Evolutionary conservation across 2,113 vertebrate species (phyloP).

Genomic region (Phasianus colchicus): DNA sequence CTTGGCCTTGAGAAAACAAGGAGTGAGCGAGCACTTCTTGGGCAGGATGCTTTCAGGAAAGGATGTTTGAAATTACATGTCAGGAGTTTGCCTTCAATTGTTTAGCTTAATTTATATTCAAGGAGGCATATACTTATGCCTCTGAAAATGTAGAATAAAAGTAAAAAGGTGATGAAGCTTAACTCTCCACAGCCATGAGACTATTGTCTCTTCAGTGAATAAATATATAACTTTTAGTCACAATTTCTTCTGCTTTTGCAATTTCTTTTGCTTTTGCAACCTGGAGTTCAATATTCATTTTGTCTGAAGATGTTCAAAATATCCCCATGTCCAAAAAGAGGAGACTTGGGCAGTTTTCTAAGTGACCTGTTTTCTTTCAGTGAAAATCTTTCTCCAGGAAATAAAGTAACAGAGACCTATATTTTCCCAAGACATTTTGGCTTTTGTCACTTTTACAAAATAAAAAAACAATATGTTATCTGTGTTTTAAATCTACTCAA

Average conservation of each 20-base stretch:
- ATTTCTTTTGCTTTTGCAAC: not conserved
- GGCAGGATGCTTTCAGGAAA: conserved; percentile 10
- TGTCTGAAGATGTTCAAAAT: not conserved
- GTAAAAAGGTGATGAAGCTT: not conserved
- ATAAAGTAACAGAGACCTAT: not conserved
- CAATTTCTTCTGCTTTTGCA: not conserved
- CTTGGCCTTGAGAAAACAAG: not conserved
- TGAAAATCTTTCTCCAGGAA: not conserved
- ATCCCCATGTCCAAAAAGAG: not conserved
- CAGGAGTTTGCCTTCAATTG: not conserved
- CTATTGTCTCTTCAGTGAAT: not conserved
- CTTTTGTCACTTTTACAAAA: not conserved
- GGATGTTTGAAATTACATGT: not conserved
- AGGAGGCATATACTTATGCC: not conserved
- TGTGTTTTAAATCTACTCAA: not conserved
- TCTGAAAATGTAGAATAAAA: not conserved
- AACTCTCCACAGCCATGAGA: not conserved
- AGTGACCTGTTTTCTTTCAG: not conserved
- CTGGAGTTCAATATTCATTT: not conserved
- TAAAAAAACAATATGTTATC: not conserved
- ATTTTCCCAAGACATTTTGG: not conserved
- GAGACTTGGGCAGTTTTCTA: not conserved
- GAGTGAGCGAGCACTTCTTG: not conserved
- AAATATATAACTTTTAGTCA: not conserved
- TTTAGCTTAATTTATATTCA: not conserved